phyloP scores from a whole-genome alignment of 2,113 vertebrate species.

The Urocynchramus pylzowi region DNA sequence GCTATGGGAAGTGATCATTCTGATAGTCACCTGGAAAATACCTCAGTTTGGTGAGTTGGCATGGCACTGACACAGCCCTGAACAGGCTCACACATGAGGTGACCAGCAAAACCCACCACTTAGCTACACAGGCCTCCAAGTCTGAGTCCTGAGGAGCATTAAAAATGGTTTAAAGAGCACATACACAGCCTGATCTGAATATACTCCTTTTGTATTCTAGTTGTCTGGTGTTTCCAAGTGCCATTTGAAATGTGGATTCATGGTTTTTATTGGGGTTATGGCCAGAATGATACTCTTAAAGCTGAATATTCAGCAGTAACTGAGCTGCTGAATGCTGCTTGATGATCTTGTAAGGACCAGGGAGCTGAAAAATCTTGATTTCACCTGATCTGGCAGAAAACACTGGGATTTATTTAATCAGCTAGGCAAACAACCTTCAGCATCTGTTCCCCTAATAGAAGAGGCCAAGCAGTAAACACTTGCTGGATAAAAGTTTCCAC shows the following conservation, averaged over 20 bases:
- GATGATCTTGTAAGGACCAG: background rate
- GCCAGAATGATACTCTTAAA: background rate
- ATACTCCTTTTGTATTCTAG: background rate
- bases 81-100: fast-evolving
- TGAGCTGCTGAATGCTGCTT: background rate
- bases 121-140: background rate
- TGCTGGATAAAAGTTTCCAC: background rate
- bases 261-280: background rate
- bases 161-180: background rate
- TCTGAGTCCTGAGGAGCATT: background rate
- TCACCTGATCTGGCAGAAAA: background rate
- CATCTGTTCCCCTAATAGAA: background rate
- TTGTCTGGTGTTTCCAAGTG: background rate
- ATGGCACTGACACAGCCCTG: background rate
- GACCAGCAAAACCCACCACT: background rate
- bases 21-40: background rate
- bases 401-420: background rate
- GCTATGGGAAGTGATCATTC: background rate
- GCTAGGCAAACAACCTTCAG: constrained; percentile 33
- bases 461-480: background rate
- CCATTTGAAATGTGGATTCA: background rate
- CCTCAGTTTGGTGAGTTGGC: background rate
- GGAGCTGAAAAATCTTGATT: background rate
- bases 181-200: background rate
- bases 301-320: background rate